These are phyloP conservation scores for Camponotus fellah DNA, from an alignment of 2,888 invertebrate genomes.

Conservation along the genomic window DNA sequence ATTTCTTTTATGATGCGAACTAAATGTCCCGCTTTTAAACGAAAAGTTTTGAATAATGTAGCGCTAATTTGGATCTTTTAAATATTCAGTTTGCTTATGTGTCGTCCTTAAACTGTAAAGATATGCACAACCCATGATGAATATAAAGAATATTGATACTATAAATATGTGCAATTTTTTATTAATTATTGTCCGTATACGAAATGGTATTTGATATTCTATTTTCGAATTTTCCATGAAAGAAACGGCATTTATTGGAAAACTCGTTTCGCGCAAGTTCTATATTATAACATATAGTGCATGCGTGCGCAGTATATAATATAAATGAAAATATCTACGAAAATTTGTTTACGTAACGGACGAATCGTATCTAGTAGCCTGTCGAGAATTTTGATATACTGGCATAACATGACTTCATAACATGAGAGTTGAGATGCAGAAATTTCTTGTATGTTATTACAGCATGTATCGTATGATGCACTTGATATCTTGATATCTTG, in stretches of 20 bases:
- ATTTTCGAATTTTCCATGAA: background rate
- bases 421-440: background rate
- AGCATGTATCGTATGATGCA: background rate
- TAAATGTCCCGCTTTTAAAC: background rate
- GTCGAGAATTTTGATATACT: constrained; percentile 4
- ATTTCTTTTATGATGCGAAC: constrained; percentile 31
- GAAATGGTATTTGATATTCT: background rate
- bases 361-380: background rate
- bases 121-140: background rate
- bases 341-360: background rate
- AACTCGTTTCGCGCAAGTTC: constrained; percentile 13
- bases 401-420: background rate
- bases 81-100: background rate
- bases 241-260: constrained; percentile 23
- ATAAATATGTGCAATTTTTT: background rate
- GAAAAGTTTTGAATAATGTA: constrained; percentile 13
- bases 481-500: background rate
- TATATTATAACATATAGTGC: background rate
- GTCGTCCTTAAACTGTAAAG: background rate
- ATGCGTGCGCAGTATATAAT: background rate
- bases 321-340: constrained; percentile 32
- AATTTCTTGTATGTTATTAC: background rate
- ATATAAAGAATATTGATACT: background rate
- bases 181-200: background rate
- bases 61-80: constrained; percentile 21